Evolutionary conservation across 1,140 invertebrate species (phyloP).

Genomic region (Caenorhabditis tropicalis): DNA sequence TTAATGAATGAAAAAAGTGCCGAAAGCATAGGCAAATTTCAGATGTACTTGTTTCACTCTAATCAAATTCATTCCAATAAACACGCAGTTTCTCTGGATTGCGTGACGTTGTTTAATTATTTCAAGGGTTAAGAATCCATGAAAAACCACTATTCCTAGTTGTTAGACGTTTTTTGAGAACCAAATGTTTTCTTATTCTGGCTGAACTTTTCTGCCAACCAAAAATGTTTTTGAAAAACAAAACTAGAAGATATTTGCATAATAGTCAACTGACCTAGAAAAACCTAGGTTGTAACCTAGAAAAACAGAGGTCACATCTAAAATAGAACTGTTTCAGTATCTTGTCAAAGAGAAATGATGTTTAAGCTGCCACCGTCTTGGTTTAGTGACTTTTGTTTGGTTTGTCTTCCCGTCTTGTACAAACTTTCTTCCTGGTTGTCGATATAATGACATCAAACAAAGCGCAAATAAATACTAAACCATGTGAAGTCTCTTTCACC

Average conservation of each 20-base stretch:
- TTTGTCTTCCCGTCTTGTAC: neutral
- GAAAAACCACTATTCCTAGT: neutral
- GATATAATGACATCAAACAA: neutral
- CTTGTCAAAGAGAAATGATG: too few species aligned
- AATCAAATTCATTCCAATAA: neutral
- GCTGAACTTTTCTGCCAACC: neutral
- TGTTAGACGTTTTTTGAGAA: neutral
- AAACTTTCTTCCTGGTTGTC: neutral
- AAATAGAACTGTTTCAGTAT: too few species aligned
- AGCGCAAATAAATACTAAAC: neutral
- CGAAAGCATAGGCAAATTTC: neutral
- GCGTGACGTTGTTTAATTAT: neutral
- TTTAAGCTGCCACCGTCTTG: neutral
- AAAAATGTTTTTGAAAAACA: too few species aligned
- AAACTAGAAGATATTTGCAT: too few species aligned
- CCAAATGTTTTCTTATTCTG: neutral
- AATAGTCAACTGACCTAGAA: too few species aligned
- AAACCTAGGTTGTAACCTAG: too few species aligned
- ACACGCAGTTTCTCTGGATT: neutral
- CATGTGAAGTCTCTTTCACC: neutral
- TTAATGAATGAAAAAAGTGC: slow-evolving; percentile 9
- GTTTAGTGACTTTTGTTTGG: neutral
- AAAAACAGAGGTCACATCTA: too few species aligned
- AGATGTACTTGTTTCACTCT: neutral
- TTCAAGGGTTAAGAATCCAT: neutral